Evolutionary conservation across 2,888 invertebrate species (phyloP).

Genomic region (Tigriopus californicus): DNA sequence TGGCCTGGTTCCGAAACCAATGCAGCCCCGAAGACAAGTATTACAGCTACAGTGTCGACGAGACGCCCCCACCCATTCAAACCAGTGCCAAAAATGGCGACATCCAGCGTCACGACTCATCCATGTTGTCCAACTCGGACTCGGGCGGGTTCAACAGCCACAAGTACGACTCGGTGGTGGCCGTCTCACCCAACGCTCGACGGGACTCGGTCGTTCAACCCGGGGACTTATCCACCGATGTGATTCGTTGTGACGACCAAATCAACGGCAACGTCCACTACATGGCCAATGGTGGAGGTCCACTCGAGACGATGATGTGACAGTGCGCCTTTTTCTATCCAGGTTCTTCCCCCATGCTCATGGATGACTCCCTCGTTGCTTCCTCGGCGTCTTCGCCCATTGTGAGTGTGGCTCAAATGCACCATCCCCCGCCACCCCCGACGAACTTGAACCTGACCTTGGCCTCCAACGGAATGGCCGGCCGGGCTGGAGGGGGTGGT

Average conservation of each 20-base stretch:
- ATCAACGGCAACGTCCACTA: not conserved
- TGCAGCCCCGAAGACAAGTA: slow-evolving; percentile 13
- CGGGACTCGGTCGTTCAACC: too few species aligned
- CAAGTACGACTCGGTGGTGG: not conserved
- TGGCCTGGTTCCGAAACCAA: slow-evolving; percentile 8
- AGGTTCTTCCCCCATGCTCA: not conserved
- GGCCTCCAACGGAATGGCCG: too few species aligned
- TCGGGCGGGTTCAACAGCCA: slow-evolving; percentile 7
- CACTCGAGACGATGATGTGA: slow-evolving; percentile 8
- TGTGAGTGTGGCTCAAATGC: too few species aligned
- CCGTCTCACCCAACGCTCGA: not conserved
- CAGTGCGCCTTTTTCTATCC: not conserved
- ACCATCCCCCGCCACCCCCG: too few species aligned
- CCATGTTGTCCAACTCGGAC: not conserved
- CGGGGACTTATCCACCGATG: too few species aligned
- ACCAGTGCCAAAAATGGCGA: not conserved
- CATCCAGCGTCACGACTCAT: not conserved
- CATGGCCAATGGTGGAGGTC: not conserved
- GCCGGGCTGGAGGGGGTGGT: too few species aligned
- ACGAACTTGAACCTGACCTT: too few species aligned
- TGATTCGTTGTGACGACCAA: too few species aligned
- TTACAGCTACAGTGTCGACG: slow-evolving; percentile 1
- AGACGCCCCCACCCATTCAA: not conserved
- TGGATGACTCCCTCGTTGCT: not conserved
- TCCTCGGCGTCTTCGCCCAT: too few species aligned